A percentile compares a stretch with the other conserved stretches of the same genome.
Conservation (phyloP, 2,797 vertebrate genomes). For the Epinephelus awoara region DNA sequence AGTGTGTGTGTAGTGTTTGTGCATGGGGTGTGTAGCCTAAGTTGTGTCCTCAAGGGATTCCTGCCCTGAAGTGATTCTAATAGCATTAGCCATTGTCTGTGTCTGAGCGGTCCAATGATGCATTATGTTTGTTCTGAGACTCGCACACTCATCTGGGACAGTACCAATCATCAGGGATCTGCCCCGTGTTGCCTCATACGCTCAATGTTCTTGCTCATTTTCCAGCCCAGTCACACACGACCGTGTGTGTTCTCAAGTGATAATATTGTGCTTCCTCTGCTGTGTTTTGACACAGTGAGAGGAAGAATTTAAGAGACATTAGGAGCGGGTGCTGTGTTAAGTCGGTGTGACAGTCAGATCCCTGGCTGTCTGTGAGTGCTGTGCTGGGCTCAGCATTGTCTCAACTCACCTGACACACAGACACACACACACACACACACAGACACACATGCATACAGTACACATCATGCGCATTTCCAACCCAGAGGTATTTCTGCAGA, state of each 20-base stretch:
- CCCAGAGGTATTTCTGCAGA: slow-evolving; percentile 2
- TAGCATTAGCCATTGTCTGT: slow-evolving; percentile 53
- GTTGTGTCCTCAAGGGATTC: slow-evolving; percentile 41
- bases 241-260: slow-evolving; percentile 21
- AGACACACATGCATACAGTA: slow-evolving; percentile 1
- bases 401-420: slow-evolving; percentile 48
- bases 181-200: slow-evolving; percentile 23
- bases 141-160: slow-evolving; percentile 42
- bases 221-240: slow-evolving; percentile 9
- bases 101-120: slow-evolving; percentile 52
- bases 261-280: slow-evolving; percentile 38
- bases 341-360: slow-evolving; percentile 58
- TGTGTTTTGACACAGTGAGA: slow-evolving; percentile 42
- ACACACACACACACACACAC: background rate
- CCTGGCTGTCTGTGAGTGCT: slow-evolving; percentile 49
- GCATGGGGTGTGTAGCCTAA: slow-evolving; percentile 2
- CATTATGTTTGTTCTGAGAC: slow-evolving; percentile 42
- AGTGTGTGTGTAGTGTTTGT: slow-evolving; percentile 31
- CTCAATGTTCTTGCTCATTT: slow-evolving; percentile 40
- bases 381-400: slow-evolving; percentile 55
- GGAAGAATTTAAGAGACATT: slow-evolving; percentile 35
- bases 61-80: slow-evolving; percentile 48
- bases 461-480: slow-evolving; percentile 4
- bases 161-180: slow-evolving; percentile 46
- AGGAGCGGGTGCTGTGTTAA: slow-evolving; percentile 33